Evolutionary conservation across 2,888 invertebrate genomes (phyloP), one percentile per base, ranked within the genome.

Genomic region (Vandiemenella viatica): DNA sequence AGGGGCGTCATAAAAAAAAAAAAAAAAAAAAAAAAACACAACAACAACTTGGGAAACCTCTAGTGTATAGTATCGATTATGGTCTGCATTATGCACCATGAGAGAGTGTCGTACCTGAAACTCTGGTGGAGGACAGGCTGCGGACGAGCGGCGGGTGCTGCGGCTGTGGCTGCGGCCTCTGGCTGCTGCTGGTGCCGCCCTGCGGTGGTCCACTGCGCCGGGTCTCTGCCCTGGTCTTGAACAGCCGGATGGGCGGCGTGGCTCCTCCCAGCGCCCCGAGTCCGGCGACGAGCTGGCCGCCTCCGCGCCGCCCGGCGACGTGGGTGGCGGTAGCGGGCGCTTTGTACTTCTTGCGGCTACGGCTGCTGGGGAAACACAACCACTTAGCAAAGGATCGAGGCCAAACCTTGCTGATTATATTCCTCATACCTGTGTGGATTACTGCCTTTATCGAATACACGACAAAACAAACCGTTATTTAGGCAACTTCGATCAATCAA

Each of bases 201-300:
- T 69, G 69, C 44, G 66, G 19, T 16, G 19, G 21, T 13, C 20
- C n/a, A 46, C 46, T 20, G 32, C 43, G 17, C 45, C 17, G 7
- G 52, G 79, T 77, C 69, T 83, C 82, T 45, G 79, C 79, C 62
- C 80, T 76, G 43, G 82, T 83, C 68, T 80, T 83, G 64, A 84
- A 86, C 23, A 84, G 70, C 44, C 83, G 74, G 43, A 77, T 75
- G 69, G 4, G 63, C 77, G 76, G 54, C 75, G 69, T 4, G 63
- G 59, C 56, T 46, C 59, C 53, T 54, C 61, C 61, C 71, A 75
- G 50, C 63, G 63, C 54, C 62, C 63, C 50, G 75, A 76, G 62
- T 76, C 76, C 55, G 75, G 76, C 50, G 77, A 75, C 73, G 75
- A 53, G 57, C 71, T 73, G 48, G 74, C 73, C 51, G 65, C 67